Evolutionary conservation across 2,113 vertebrate species (phyloP).

Genomic region (Phyllopteryx taeniolatus): DNA sequence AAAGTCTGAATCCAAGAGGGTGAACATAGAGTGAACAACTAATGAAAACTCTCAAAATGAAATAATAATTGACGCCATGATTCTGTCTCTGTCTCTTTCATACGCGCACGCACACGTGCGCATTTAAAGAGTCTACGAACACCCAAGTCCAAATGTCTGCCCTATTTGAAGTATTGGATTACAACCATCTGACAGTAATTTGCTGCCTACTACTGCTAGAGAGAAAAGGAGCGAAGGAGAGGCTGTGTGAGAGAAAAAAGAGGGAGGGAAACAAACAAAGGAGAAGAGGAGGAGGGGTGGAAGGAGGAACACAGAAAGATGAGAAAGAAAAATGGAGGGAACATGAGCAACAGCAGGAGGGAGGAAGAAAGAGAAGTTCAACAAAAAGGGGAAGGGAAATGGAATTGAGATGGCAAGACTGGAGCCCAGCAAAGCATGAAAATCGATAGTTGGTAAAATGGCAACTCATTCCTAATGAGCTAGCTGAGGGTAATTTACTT

Average conservation of each 20-base stretch:
- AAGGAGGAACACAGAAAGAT: constrained; percentile 8
- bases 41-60: constrained; percentile 58
- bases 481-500: constrained; percentile 54
- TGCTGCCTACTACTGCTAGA: constrained; percentile 80
- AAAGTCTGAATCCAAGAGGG: constrained; percentile 27
- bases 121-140: constrained; percentile 65
- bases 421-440: constrained; percentile 21
- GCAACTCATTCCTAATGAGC: constrained; percentile 64
- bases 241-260: constrained; percentile 15
- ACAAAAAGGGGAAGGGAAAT: background rate
- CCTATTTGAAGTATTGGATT: constrained; percentile 91
- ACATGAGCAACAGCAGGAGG: background rate
- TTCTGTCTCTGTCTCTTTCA: constrained; percentile 1
- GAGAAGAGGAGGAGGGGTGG: background rate
- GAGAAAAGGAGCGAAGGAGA: constrained; percentile 8
- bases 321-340: constrained; percentile 17
- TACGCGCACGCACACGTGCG: background rate
- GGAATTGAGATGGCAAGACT: constrained; percentile 2
- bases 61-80: background rate
- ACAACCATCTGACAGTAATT: constrained; percentile 97
- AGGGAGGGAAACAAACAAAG: constrained; percentile 38
- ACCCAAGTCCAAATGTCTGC: constrained; percentile 87
- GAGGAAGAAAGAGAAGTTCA: constrained; percentile 4
- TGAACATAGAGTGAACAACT: background rate
- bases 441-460: constrained; percentile 72